Evolutionary conservation across 2,113 vertebrate species (phyloP), one percentile per base, ranked within the genome.

Genomic region (Phoenicopterus ruber): DNA sequence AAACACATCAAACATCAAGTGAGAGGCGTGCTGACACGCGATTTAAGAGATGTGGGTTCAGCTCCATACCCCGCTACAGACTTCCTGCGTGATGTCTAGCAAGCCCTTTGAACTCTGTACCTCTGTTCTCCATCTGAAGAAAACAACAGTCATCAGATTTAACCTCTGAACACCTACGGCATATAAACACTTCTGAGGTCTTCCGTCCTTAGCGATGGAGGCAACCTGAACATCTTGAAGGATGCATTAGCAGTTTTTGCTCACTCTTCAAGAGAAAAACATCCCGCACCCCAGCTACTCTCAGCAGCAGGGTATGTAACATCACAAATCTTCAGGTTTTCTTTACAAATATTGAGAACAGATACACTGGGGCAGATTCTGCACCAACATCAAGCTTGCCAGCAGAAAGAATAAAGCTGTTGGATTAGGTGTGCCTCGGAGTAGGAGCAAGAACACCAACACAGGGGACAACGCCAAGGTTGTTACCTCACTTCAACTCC

Each of bases 11-110:
- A 74, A 29, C 24, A 47, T 29, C 54, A 87, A 86, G 55, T 0
- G 1, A 93, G 19, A 87, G 25, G 28, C 63, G 46, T 11, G 26
- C 9, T 66, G 54, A 54, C 13, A 46, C 0, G 0, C 0, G 1
- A 70, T 57, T 36, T 36, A 63, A 67, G 77, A 52, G 44, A 63
- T 40, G 6, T 3, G 14, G 44, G 38, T 69, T 85, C 66, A 69
- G 54, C 42, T 91, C 58, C 79, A 72, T 36, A 54, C 34, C 20
- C 22, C 24, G 12, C 34, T 46, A 58, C 31, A 70, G 36, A 52
- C 11, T 46, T 79, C 42, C 52, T 52, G 32, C 3, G 3, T 0
- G 0, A 67, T 70, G 74, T 62, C 61, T 62, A 80, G 21, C 49
- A 85, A 92, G 66, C 36, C 22, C 21, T 66, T 62, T 70, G 59